Evolutionary conservation across 2,113 vertebrate genomes (phyloP).

Genomic region (Baryphthengus martii): DNA sequence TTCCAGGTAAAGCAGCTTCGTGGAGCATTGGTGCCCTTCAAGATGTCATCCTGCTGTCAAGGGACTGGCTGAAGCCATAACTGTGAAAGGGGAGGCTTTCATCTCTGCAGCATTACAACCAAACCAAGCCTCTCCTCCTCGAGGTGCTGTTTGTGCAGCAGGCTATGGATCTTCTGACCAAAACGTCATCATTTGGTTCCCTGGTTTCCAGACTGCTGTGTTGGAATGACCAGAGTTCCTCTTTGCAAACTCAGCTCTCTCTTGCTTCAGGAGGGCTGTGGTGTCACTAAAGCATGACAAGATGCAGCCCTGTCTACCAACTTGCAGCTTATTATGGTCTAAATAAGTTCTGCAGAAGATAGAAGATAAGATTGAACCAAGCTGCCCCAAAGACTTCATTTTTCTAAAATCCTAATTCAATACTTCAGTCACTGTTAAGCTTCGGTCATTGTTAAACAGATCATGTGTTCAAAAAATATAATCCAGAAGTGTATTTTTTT

Average conservation of each 20-base stretch:
- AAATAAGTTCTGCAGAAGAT: not conserved
- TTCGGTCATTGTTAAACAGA: not conserved
- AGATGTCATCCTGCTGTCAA: conserved; percentile 12
- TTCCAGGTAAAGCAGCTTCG: conserved; percentile 64
- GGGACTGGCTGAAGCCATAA: conserved; percentile 41
- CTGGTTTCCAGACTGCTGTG: not conserved
- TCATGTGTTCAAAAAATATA: not conserved
- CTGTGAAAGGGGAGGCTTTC: conserved; percentile 44
- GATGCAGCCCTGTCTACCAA: not conserved
- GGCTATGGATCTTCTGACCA: not conserved
- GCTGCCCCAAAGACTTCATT: not conserved
- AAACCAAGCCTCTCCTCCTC: conserved; percentile 6
- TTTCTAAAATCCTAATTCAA: not conserved
- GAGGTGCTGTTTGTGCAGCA: conserved; percentile 31
- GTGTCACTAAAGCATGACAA: not conserved
- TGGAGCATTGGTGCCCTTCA: not conserved
- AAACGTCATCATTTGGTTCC: not conserved
- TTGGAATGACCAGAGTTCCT: conserved; percentile 3
- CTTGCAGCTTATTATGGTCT: not conserved
- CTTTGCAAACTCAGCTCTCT: not conserved
- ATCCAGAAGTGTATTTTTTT: not conserved
- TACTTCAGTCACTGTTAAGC: not conserved
- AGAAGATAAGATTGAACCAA: not conserved
- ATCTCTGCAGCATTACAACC: not conserved
- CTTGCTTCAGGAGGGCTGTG: not conserved